Base-by-base conservation (phyloP, 2,888 invertebrate genomes). In the Panorpa germanica region DNA sequence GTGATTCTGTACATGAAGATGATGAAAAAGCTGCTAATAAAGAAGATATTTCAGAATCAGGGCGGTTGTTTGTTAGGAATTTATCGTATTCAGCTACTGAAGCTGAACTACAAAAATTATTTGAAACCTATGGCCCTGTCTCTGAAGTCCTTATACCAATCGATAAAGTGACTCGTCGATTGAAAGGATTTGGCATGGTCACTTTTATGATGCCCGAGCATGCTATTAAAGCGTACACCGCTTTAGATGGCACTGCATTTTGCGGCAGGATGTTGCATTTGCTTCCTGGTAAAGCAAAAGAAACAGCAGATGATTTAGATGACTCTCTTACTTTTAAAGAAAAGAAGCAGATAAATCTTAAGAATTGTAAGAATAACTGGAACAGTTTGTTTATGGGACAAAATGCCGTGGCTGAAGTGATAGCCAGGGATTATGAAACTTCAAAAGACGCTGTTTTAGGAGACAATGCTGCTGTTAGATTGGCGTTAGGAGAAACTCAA, bases 401-500 rank as follows among this genome's bases (percentile, higher is more conserved):
- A 9, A 85, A 91, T 55, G 90, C 93, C 2, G 78, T 98, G 1
- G 93, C 90, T 0, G 86, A 93, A 45, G 72, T 85, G 2, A 70
- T 96, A 41, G 83, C 93, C 1, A 65, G 74, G 29, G 72, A 72
- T 38, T 86, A 85, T 44, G 71, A 72, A 35, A 78, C 78, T 1
- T 70, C 77, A 1, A 98, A 96, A 54, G 76, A 82, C 45, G 70
- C 38, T 34, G 55, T 56, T 0, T 57, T 57, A 26, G 61, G 63
- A 32, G 68, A 73, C 10, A 86, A 80, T 52, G 78, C 86, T 3
- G 96, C 91, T 16, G 95, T 96, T 0, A 64, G 91, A 31, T 57
- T 98, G 44, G 96, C 98, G 0, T 61, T 98, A 3, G 96, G 93
- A 36, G 98, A 98, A 59, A 95, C 96, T 0, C 85, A 95, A 52